Evolutionary conservation across 2,113 vertebrate genomes (phyloP), one percentile per base, ranked within the genome.

Genomic region (Pelvicachromis taeniatus): DNA sequence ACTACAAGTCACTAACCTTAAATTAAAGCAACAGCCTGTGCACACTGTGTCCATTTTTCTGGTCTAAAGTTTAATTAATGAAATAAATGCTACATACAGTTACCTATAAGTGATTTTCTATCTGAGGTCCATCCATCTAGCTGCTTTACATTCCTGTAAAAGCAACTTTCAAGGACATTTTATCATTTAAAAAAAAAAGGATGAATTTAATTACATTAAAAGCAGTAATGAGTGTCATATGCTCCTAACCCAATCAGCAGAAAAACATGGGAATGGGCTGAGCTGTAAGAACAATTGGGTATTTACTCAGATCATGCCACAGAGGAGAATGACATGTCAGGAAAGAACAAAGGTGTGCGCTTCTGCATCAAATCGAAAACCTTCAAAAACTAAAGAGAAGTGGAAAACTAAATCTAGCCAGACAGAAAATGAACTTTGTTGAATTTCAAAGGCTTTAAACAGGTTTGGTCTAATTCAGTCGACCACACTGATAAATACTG

Each of bases 261-360:
- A 38, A 83, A 23, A 85, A 75, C 81, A 50, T 73, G 63, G 63
- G 68, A 77, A 82, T 38, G 83, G 78, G 80, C 17, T 68, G 82
- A 88, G 59, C 78, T 35, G 55, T 16, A 13, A 35, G 68, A 90
- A 88, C 82, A 90, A 89, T 55, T 33, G 50, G 23, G 81, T 55
- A 86, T 86, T 93, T 88, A 88, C 54, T 21, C 77, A 50, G 42
- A 40, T 68, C 81, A 89, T 56, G 45, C 88, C 85, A 88, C 68
- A 81, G 65, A 84, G 81, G 6, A 87, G 82, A 90, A 85, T 53
- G 88, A 87, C 81, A 88, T 86, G 61, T 81, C 84, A 58, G 63
- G 61, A 83, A 77, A 55, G 85, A 86, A 87, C 80, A 85, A 80
- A 89, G 85, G 38, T 38, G n/a, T 70, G 26, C 48, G 81, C 78